Percentiles rank a stretch among this genome's conserved stretches.
Conservation (phyloP, 2,888 invertebrate genomes). For the Ceraclea dissimilis region DNA sequence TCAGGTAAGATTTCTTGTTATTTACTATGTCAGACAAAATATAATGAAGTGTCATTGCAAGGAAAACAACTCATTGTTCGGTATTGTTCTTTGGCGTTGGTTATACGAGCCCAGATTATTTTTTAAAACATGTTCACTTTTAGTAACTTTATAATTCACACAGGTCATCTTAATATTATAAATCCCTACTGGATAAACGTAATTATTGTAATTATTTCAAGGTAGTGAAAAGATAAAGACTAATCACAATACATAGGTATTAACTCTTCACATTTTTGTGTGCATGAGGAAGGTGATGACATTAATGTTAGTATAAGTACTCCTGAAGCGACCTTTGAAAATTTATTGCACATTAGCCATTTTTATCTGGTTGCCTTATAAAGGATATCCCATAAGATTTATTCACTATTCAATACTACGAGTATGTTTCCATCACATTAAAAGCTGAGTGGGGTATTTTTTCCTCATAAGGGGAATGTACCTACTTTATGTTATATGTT, state of each 20-base stretch:
- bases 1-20: constrained; percentile 57
- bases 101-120: too few species aligned
- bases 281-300: background rate
- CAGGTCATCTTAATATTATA: too few species aligned
- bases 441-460: background rate
- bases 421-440: background rate
- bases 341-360: background rate
- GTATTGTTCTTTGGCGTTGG: too few species aligned
- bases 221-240: too few species aligned
- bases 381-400: background rate
- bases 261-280: background rate
- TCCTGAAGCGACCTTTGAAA: background rate
- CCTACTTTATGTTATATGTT: background rate
- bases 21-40: too few species aligned
- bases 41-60: too few species aligned
- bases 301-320: background rate
- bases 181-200: too few species aligned
- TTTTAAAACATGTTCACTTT: too few species aligned
- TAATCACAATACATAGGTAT: background rate
- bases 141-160: too few species aligned
- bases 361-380: background rate
- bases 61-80: background rate
- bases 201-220: too few species aligned
- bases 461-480: background rate
- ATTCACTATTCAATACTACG: background rate